A percentile compares a stretch with the other conserved stretches of the same genome.
Conservation (phyloP, 2,797 vertebrate genomes). For the Enteromius radiatus region DNA sequence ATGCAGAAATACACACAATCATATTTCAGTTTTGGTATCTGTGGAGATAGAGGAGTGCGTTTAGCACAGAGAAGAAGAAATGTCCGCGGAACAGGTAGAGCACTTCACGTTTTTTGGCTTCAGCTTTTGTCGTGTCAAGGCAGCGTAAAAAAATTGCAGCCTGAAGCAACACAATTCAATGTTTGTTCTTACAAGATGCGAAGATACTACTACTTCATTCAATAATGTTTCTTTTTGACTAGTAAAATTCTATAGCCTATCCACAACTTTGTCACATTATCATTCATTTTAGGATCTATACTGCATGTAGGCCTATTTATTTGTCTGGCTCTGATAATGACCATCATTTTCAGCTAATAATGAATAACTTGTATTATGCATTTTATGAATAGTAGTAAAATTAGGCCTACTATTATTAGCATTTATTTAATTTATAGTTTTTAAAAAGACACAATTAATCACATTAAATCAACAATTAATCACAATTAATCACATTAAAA, state of each 20-base stretch:
- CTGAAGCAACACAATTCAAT: background rate
- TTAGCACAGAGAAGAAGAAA: background rate
- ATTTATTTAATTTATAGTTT: no score
- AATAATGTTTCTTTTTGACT: no score
- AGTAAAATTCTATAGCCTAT: background rate
- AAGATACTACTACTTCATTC: background rate
- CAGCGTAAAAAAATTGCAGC: background rate
- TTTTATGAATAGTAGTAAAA: background rate
- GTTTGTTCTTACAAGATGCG: background rate
- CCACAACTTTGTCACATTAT: background rate
- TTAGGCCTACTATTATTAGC: background rate
- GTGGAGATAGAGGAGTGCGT: background rate
- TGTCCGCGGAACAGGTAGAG: background rate
- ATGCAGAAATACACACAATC: background rate
- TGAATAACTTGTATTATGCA: background rate
- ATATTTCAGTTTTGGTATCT: background rate
- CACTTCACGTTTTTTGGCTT: background rate
- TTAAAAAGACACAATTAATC: no score
- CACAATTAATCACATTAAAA: background rate
- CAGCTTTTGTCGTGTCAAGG: background rate
- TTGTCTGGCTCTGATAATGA: background rate
- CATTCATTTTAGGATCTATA: no score
- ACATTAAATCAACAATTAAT: background rate
- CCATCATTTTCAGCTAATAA: background rate
- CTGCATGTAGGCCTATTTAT: background rate